phyloP scores from a whole-genome alignment of 2,888 invertebrate species.

The Adelognathus sp. region DNA sequence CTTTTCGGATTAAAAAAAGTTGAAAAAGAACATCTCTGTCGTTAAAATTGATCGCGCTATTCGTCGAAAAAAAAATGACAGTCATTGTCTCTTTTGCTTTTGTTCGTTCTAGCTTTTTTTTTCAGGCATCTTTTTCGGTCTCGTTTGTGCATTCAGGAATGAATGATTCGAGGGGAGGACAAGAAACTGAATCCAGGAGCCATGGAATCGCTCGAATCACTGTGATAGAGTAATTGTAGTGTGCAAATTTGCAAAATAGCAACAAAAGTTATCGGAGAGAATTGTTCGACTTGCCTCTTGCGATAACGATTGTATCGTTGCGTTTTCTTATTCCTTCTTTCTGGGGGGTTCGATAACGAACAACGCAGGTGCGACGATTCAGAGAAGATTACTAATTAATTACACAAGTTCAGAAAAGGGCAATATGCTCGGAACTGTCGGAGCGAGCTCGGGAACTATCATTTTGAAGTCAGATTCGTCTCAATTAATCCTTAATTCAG shows the following conservation, averaged over 20 bases:
- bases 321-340: slow-evolving; percentile 8
- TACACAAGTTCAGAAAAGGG: no score
- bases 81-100: slow-evolving; percentile 19
- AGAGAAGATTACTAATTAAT: not conserved
- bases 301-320: slow-evolving; percentile 47
- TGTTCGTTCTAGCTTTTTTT: not conserved
- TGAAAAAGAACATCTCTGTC: not conserved
- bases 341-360: slow-evolving; percentile 21
- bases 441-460: no score
- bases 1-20: not conserved
- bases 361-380: slow-evolving; percentile 29
- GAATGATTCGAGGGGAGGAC: slow-evolving; percentile 12
- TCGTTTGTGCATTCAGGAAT: slow-evolving; percentile 13
- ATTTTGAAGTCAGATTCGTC: no score
- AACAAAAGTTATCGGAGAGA: not conserved
- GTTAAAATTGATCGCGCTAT: slow-evolving; percentile 35
- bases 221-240: slow-evolving; percentile 14
- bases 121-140: not conserved
- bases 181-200: slow-evolving; percentile 40
- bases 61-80: slow-evolving; percentile 7
- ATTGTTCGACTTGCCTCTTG: not conserved
- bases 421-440: no score
- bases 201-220: slow-evolving; percentile 45
- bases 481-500: no score
- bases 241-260: slow-evolving; percentile 15